Evolutionary conservation across 2,113 vertebrate genomes (phyloP), one percentile per base, ranked within the genome.

Genomic region (Campylomormyrus numenius): DNA sequence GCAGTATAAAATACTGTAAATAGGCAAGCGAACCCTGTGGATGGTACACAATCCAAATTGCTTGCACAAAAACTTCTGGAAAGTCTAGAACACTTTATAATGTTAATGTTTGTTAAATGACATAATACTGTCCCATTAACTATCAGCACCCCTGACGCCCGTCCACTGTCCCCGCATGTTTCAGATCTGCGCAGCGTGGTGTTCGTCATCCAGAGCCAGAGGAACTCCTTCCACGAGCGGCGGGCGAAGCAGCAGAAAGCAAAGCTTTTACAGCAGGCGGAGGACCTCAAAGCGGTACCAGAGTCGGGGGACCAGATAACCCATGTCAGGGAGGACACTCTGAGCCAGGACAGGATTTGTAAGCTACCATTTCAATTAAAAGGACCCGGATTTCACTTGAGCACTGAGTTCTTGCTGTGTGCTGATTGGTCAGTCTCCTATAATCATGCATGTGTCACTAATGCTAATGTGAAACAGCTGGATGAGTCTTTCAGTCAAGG

Each of bases 191-290:
- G 94, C 93, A 96, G 95, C 94, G 96, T 98, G 92, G 96, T 98
- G 70, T 98, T 99, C 94, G 92, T 99, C 93, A 97, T 99, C 95
- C 98, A 99, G 95, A 99, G 98, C 94, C 98, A 99, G 92, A 97
- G 96, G 92, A 97, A 98, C 95, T 96, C 96, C 92, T 98, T 97
- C 95, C 98, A 99, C 91, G 96, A 94, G 90, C 96, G 94, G 92
- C 97, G 94, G 95, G 98, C 97, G 8, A 96, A 97, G 89, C 95
- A 95, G 62, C 95, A 95, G 90, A 96, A 95, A 94, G 94, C 92
- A 70, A 95, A 94, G 93, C 95, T 99, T 92, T 94, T 98, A 84
- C 92, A 95, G 85, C 97, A 98, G 94, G 95, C 97, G 31, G 92
- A 90, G 84, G 86, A 91, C 85, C 94, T 97, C 88, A 94, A 95